Evolutionary conservation across 2,888 invertebrate genomes (phyloP), one percentile per base, ranked within the genome.

Genomic region (Tryphoninae sp.): DNA sequence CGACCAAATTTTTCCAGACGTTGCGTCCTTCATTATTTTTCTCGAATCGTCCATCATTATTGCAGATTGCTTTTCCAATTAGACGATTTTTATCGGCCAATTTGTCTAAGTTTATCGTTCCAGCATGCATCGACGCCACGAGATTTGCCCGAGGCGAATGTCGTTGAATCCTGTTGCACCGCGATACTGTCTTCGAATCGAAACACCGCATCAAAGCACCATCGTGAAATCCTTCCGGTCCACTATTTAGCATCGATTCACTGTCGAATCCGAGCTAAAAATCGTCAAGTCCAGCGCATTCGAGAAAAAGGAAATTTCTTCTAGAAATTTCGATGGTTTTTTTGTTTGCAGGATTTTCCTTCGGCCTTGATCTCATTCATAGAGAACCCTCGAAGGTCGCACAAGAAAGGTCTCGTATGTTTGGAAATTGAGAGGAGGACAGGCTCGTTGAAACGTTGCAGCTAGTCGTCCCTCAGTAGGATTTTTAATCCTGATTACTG

Each of bases 1-100:
- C 16, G 53, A 64, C 69, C 55, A 64, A 49, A 45, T 80, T 53
- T 9, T 58, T 40, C 16, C 23, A 33, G 33, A 19, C 55, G 26
- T 71, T 33, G 16, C 49, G 19, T 65, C 33, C 58, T 49, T 49
- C 16, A 45, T 33, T 8, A 19, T 65, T 65, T 45, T 65, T 33
- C 23, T 13, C 13, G 9, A 59, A 26, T 19, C 42, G 40, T 16
- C 42, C 9, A 62, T 19, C 19, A 19, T 19, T 19, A 19, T 55
- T 19, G 19, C 55, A 55, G 2, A 16, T 61, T 40, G 51, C 16
- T 8, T 33, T 33, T 33, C 6, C 33, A 6, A 33, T 6, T 33
- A 33, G 33, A 33, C 4, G 51, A n/a, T 1, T 61, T 22, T 51
- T 8, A 13, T 13, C 61, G 16, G 3, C 53, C 7, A 59, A 13